Conservation (phyloP, 2,888 invertebrate genomes). For the Drosophila trichaetosa region DNA sequence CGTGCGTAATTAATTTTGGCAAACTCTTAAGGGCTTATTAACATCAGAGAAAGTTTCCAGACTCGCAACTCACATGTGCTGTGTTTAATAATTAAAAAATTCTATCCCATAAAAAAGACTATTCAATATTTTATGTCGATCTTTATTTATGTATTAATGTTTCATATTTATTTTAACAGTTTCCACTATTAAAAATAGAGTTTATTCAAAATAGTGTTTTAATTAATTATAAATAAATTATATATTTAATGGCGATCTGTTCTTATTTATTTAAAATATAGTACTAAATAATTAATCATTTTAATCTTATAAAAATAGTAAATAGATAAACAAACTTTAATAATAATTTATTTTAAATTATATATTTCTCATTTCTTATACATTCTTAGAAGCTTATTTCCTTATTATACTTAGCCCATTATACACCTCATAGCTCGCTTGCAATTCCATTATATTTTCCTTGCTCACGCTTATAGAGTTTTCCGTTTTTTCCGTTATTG, state of each 20-base stretch:
- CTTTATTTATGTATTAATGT: background rate
- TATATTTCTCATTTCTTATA: background rate
- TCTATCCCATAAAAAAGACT: background rate
- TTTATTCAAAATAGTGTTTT: no score
- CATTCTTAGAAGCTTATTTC: background rate
- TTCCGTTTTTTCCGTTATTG: slow-evolving; percentile 2
- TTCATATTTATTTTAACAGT: background rate
- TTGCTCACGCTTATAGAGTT: background rate
- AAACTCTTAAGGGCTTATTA: background rate
- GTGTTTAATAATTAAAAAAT: background rate
- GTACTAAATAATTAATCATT: background rate
- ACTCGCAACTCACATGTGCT: background rate
- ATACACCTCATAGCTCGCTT: background rate
- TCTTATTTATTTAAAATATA: no score
- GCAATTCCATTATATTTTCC: slow-evolving; percentile 9
- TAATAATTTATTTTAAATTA: background rate
- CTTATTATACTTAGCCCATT: background rate
- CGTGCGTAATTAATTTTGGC: background rate
- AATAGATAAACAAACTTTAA: no score
- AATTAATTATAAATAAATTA: no score
- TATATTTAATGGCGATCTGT: no score
- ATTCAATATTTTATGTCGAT: background rate
- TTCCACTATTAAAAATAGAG: no score
- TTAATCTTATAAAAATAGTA: background rate
- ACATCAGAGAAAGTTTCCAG: background rate